Evolutionary conservation across 2,888 invertebrate genomes (phyloP), one percentile per base, ranked within the genome.

Genomic region (Melieria picta): DNA sequence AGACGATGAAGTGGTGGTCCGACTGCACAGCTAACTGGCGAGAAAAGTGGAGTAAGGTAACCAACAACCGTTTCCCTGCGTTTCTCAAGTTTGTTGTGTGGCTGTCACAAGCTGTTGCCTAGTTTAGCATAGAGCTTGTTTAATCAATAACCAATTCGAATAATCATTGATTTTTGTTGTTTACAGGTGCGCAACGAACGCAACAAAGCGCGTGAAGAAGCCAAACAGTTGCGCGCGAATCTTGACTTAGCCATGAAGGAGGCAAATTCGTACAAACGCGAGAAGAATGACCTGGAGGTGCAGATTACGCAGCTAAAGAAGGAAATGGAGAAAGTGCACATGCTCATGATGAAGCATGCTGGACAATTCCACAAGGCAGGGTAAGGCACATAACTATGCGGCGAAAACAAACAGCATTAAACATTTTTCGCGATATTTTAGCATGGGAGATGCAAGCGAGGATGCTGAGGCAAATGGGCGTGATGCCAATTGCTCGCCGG

Each of bases 1-100:
- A 98, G 87, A 99, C 98, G 0, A 98, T 99, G 98, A 90, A 97
- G 72, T 99, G 98, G 98, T 99, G 93, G 98, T 97, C 95, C 66
- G 98, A 98, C 86, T 99, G 99, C 85, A 98, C 98, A 0, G 96
- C 97, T 1, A 95, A 95, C 84, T 97, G 97, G 97, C 89, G 96
- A 50, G 95, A 95, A 84, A 98, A 98, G 84, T 99, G 98, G 98
- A 95, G 94, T 88, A 91, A 97, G 90, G 94, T 87, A 76, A 79
- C 72, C 75, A n/a, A 10, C 7, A 46, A 47, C 10, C 16, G 48
- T 55, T 42, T 30, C 9, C 4, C 4, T 52, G 16, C 9, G 50
- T n/a, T 57, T 7, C 11, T 58, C 16, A 58, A 13, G 70, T 69
- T 46, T 50, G 50, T 10, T 74, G 68, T 30, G 30, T 30, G 30